Evolutionary conservation across 2,888 invertebrate species (phyloP).

Genomic region (Hirtodrosophila trivittata): DNA sequence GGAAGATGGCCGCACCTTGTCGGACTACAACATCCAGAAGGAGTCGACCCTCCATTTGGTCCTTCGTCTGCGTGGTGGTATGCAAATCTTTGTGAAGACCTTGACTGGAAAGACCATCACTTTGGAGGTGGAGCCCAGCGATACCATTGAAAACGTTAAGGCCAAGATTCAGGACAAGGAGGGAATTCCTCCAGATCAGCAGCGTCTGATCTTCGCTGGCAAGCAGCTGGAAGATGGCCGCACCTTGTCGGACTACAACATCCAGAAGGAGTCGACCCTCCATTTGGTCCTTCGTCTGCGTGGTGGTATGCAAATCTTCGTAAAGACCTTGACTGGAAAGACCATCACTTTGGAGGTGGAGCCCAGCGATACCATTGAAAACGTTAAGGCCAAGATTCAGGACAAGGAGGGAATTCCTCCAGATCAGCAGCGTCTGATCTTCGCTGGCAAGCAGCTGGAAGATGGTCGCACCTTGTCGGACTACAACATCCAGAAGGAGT

Average conservation of each 20-base stretch:
- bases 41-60: slow-evolving; percentile 58
- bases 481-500: slow-evolving; percentile 49
- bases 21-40: slow-evolving; percentile 59
- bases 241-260: slow-evolving; percentile 74
- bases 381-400: slow-evolving; percentile 45
- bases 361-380: slow-evolving; percentile 39
- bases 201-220: slow-evolving; percentile 76
- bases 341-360: slow-evolving; percentile 47
- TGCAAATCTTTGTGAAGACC: slow-evolving; percentile 77
- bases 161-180: slow-evolving; percentile 78
- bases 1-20: slow-evolving; percentile 55
- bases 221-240: slow-evolving; percentile 78
- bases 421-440: slow-evolving; percentile 54
- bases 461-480: slow-evolving; percentile 50
- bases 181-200: slow-evolving; percentile 78
- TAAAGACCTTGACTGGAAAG: slow-evolving; percentile 61
- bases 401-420: slow-evolving; percentile 52
- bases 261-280: slow-evolving; percentile 75
- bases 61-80: slow-evolving; percentile 56
- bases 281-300: slow-evolving; percentile 67
- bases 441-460: slow-evolving; percentile 47
- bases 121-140: slow-evolving; percentile 51
- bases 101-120: slow-evolving; percentile 72
- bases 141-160: slow-evolving; percentile 75
- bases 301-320: slow-evolving; percentile 52